Base-by-base conservation (phyloP, 2,797 vertebrate genomes). In the Enteromius anoplus region DNA sequence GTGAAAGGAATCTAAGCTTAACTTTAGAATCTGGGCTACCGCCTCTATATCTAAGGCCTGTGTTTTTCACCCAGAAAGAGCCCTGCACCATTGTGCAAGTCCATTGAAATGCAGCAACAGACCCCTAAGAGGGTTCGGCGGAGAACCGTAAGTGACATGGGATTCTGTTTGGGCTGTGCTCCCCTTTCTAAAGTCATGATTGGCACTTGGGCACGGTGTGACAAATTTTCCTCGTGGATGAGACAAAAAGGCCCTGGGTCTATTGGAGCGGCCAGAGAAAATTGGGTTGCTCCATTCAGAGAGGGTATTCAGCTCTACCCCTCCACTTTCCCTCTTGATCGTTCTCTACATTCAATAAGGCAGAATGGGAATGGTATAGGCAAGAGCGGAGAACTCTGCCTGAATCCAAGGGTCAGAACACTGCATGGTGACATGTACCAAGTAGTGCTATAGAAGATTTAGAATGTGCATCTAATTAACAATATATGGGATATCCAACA, bases 31-130 rank as follows among this genome's bases (percentile, higher is more conserved):
- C 78, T 73, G 45, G 64, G 87, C 58, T 58, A 81, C 55, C 65
- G 75, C 84, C 83, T 78, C 85, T 82, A 75, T 81, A 82, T 84
- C 78, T 51, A 72, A 80, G 81, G 89, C 83, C 89, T 76, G 53
- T 84, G n/a, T 23, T 75, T 87, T 88, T 91, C 85, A 85, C 86
- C 88, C 87, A 88, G 86, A 91, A 88, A 89, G 87, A 89, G 88
- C 88, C 84, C 55, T 78, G 65, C 8, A 60, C 81, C 91, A 89
- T 93, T 93, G 90, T 93, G 83, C 4, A 19, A 88, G 80, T 84
- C 88, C 90, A 93, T 95, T 95, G 89, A 90, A 87, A 95, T 94
- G 91, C 93, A 88, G 86, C 78, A 3, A 58, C 76, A 37, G 83
- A 84, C 88, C 83, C 71, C 6, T 70, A 55, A 26, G 78, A 58